These are phyloP conservation scores for Eueremaeus valkanovi DNA, from an alignment of 2,888 invertebrate species.

Conservation along the genomic window DNA sequence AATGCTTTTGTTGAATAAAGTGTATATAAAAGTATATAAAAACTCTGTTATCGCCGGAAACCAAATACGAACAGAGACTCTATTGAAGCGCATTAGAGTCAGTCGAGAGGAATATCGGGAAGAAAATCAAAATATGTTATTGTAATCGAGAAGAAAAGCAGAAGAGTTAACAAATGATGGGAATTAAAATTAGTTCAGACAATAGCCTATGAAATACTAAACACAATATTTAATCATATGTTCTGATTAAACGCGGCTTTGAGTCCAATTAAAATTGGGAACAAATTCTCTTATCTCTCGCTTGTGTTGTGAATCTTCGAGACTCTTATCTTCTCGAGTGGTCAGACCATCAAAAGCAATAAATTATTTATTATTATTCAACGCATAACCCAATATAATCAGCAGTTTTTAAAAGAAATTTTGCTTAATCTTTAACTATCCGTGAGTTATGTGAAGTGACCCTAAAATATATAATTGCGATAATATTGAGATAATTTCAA, in stretches of 20 bases:
- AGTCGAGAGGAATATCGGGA: too few relatives aligned
- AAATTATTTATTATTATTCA: slow-evolving; percentile 9
- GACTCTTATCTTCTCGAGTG: not conserved
- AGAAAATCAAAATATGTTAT: not conserved
- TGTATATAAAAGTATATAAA: too few relatives aligned
- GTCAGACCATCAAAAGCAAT: not conserved
- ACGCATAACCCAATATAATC: not conserved
- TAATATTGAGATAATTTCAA: not conserved
- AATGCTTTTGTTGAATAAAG: not conserved
- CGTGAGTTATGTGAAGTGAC: slow-evolving; percentile 7
- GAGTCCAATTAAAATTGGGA: not conserved
- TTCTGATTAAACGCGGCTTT: not conserved
- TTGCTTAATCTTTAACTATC: not conserved
- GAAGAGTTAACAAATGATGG: not conserved
- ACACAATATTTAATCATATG: not conserved
- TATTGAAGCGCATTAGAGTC: not conserved
- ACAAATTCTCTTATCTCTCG: not conserved
- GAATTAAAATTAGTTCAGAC: not conserved
- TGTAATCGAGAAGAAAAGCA: not conserved
- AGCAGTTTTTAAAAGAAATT: not conserved
- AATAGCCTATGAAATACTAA: not conserved
- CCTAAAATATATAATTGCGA: slow-evolving; percentile 15
- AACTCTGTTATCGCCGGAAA: not conserved
- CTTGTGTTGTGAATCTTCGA: not conserved
- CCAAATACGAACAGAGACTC: not conserved